Evolutionary conservation across 2,888 invertebrate species (phyloP).

Genomic region (Magallana nippona): DNA sequence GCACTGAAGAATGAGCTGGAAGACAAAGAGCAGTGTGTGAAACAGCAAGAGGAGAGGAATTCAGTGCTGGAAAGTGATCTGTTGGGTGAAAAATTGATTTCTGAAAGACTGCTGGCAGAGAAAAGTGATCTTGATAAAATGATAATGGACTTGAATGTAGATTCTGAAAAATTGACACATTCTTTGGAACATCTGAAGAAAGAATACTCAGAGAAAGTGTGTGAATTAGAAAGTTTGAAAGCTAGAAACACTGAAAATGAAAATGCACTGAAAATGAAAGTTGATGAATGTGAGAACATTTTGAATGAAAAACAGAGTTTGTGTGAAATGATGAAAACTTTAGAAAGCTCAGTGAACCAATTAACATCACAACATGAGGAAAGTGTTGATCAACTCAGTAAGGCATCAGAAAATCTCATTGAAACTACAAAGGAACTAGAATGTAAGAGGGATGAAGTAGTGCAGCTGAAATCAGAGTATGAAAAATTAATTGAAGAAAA

Average conservation of each 20-base stretch:
- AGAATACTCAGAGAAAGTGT: not conserved
- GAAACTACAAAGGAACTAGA: not conserved
- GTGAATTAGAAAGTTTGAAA: conserved; percentile 1
- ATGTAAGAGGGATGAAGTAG: conserved; percentile 42
- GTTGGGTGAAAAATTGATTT: not conserved
- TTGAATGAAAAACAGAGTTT: conserved; percentile 30
- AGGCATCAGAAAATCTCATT: not conserved
- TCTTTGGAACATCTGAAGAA: conserved; percentile 10
- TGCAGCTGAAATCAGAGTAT: conserved; percentile 43
- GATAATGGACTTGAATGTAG: conserved; percentile 12
- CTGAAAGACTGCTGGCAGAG: not conserved
- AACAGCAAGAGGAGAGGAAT: not conserved
- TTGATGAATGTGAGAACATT: not conserved
- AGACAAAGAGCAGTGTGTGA: not conserved
- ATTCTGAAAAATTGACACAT: conserved; percentile 33
- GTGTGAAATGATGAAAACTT: conserved; percentile 2
- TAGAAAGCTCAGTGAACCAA: conserved; percentile 26
- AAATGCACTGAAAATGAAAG: conserved; percentile 6
- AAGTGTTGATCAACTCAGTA: not conserved
- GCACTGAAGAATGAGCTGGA: not conserved
- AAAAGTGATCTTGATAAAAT: conserved; percentile 27
- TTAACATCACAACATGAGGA: conserved; percentile 17
- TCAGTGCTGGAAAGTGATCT: conserved; percentile 35
- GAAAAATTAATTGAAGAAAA: conserved; percentile 1
- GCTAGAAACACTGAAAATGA: not conserved